Conservation (phyloP, 2,113 vertebrate genomes). For the Aplodontia rufa region DNA sequence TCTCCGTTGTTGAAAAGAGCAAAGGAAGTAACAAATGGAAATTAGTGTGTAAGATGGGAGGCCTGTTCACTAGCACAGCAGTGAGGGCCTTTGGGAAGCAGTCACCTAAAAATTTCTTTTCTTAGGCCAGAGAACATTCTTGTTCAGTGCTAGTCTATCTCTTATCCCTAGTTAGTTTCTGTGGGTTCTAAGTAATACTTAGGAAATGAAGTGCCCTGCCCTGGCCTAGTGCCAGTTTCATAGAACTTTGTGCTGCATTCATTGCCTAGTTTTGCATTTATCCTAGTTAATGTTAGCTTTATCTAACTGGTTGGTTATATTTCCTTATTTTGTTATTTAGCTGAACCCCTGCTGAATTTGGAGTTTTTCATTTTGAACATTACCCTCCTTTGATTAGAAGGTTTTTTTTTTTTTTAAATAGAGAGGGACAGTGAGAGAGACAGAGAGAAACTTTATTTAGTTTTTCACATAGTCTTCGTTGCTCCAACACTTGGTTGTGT, state of each 20-base stretch:
- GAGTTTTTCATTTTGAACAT: background rate
- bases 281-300: background rate
- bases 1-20: background rate
- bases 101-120: background rate
- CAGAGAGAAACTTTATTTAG: too few relatives aligned
- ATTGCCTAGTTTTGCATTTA: background rate
- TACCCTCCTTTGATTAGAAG: background rate
- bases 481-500: too few relatives aligned
- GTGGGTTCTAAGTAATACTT: background rate
- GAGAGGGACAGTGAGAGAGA: too few relatives aligned
- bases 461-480: too few relatives aligned
- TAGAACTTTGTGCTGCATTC: background rate
- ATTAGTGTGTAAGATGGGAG: background rate
- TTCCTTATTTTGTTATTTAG: constrained; percentile 14
- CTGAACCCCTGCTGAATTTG: background rate
- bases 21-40: background rate
- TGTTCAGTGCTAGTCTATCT: background rate
- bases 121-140: background rate
- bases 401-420: too few relatives aligned
- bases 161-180: background rate
- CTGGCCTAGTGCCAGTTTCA: background rate
- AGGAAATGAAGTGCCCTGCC: background rate
- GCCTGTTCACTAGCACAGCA: background rate
- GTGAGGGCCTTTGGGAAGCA: background rate
- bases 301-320: background rate